These are phyloP conservation scores for Lasioglossum calceatum DNA, from an alignment of 2,888 invertebrate genomes.

Conservation along the genomic window DNA sequence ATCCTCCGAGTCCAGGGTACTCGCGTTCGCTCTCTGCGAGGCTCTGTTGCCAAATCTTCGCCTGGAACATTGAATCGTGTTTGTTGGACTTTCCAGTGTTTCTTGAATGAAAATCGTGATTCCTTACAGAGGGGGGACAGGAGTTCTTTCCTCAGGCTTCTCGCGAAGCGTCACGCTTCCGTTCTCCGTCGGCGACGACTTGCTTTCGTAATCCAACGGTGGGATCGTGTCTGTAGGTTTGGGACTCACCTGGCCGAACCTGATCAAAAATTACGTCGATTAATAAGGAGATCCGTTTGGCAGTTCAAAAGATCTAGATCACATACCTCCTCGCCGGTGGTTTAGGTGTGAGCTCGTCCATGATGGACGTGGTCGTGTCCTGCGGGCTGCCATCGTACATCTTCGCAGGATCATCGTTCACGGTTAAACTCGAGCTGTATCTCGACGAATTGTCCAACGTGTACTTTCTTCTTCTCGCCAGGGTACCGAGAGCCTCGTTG, in stretches of 20 bases:
- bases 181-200: slow-evolving; percentile 64
- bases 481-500: slow-evolving; percentile 79
- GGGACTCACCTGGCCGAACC: slow-evolving; percentile 80
- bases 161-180: slow-evolving; percentile 63
- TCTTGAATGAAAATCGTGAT: background rate
- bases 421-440: slow-evolving; percentile 76
- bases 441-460: slow-evolving; percentile 76
- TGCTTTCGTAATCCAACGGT: slow-evolving; percentile 73
- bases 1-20: slow-evolving; percentile 60
- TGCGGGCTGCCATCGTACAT: slow-evolving; percentile 77
- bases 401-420: slow-evolving; percentile 78
- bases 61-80: slow-evolving; percentile 57
- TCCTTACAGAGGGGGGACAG: slow-evolving; percentile 75
- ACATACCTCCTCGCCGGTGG: slow-evolving; percentile 78
- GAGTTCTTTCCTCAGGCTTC: slow-evolving; percentile 70
- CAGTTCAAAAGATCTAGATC: background rate
- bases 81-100: background rate
- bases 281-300: background rate
- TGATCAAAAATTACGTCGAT: slow-evolving; percentile 36
- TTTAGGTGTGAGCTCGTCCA: slow-evolving; percentile 79
- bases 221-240: slow-evolving; percentile 78
- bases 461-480: slow-evolving; percentile 80
- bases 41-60: slow-evolving; percentile 77
- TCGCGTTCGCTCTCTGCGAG: slow-evolving; percentile 74
- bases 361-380: slow-evolving; percentile 77